phyloP scores from a whole-genome alignment of 1,140 invertebrate genomes.

The Condylostylus longicornis region DNA sequence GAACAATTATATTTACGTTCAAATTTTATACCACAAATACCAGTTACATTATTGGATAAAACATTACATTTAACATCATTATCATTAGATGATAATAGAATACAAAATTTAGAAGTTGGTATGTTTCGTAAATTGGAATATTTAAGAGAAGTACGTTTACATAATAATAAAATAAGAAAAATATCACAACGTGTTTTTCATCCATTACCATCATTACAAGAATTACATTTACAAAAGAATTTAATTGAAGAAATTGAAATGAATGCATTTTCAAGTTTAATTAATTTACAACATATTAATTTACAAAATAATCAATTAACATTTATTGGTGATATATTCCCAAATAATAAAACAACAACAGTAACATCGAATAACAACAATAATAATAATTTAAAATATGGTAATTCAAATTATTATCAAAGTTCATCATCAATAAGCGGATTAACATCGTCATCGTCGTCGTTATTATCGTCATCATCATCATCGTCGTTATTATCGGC shows the following conservation, averaged over 20 bases:
- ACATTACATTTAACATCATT: slow-evolving; percentile 63
- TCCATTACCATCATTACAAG: slow-evolving; percentile 59
- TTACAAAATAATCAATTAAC: slow-evolving; percentile 66
- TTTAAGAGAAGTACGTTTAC: slow-evolving; percentile 66
- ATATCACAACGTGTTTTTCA: slow-evolving; percentile 67
- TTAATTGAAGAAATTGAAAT: slow-evolving; percentile 62
- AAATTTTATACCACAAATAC: slow-evolving; percentile 67
- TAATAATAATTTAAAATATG: no score
- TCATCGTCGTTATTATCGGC: no score
- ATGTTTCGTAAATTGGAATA: slow-evolving; percentile 59
- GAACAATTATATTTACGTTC: slow-evolving; percentile 71
- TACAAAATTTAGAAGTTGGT: slow-evolving; percentile 60
- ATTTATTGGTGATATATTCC: slow-evolving; percentile 66
- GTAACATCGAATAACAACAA: no score
- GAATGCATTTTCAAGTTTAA: slow-evolving; percentile 65
- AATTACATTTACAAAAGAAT: slow-evolving; percentile 79
- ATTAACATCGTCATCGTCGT: not conserved
- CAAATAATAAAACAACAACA: slow-evolving; percentile 36
- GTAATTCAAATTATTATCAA: slow-evolving; percentile 7
- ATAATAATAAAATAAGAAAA: slow-evolving; percentile 64
- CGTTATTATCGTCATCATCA: no score
- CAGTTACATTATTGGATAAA: slow-evolving; percentile 53
- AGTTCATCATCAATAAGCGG: no score
- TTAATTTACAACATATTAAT: slow-evolving; percentile 75
- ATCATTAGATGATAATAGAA: slow-evolving; percentile 81